Percentiles rank a stretch among this genome's conserved stretches.
These are phyloP conservation scores for Dasyurus viverrinus DNA, from an alignment of 2,113 vertebrate species.

Conservation along the genomic window DNA sequence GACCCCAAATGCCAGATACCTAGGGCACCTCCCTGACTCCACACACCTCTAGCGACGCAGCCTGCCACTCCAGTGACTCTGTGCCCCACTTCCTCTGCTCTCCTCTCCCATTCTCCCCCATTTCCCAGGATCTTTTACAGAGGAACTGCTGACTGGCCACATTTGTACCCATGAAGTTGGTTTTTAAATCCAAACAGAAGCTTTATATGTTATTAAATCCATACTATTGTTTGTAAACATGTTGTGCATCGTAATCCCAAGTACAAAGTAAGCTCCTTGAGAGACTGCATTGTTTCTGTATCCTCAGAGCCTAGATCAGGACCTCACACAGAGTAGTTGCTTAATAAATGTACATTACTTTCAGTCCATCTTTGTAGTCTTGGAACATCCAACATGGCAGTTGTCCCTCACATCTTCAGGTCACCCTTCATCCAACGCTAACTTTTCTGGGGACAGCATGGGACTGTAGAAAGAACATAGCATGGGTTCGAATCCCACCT, in stretches of 20 bases:
- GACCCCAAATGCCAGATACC: background rate
- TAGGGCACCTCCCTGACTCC: background rate
- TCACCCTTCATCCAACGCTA: background rate
- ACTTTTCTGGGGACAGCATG: background rate
- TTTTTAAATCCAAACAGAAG: background rate
- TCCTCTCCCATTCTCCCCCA: too few species aligned
- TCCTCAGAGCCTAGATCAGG: background rate
- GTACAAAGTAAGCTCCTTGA: too few species aligned
- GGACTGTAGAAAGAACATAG: background rate
- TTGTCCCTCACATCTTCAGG: background rate
- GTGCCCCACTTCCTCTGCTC: too few species aligned
- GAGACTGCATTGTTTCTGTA: background rate
- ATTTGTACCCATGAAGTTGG: background rate
- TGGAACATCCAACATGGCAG: background rate
- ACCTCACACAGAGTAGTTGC: background rate
- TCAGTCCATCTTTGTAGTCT: background rate
- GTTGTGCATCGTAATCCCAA: too few species aligned
- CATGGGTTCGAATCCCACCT: background rate
- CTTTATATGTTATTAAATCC: background rate
- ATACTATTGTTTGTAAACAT: background rate
- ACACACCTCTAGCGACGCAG: too few species aligned
- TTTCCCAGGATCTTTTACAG: too few species aligned
- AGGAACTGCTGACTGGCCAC: background rate
- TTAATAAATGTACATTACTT: background rate
- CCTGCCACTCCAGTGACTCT: too few species aligned